Evolutionary conservation across 2,113 vertebrate genomes (phyloP).

Genomic region (Neopipo cinnamomea): DNA sequence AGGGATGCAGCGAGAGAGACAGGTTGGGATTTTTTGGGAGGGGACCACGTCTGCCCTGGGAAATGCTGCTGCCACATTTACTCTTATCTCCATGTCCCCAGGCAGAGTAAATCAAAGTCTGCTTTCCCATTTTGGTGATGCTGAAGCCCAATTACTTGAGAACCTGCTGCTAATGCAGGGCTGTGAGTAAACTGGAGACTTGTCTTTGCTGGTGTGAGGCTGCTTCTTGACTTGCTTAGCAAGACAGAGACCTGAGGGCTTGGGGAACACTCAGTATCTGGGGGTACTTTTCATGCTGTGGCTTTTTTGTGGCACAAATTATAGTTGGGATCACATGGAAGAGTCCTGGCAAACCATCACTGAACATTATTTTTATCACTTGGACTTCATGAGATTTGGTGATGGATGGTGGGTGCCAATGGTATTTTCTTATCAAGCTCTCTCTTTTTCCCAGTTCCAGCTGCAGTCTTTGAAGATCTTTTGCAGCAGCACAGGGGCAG

Average conservation of each 20-base stretch:
- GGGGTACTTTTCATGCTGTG: background rate
- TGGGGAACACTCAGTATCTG: background rate
- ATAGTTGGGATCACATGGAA: background rate
- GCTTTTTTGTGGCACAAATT: background rate
- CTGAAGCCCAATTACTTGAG: background rate
- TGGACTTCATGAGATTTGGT: background rate
- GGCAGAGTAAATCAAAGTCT: background rate
- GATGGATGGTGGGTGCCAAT: background rate
- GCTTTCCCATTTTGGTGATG: background rate
- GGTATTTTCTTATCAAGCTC: background rate
- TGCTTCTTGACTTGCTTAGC: background rate
- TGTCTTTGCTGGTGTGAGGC: background rate
- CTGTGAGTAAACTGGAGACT: background rate
- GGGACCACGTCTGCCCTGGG: background rate
- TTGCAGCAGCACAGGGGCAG: conserved; percentile 83
- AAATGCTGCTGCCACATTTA: background rate
- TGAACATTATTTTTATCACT: background rate
- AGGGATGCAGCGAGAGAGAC: background rate
- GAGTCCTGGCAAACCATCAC: background rate
- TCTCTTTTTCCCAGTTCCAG: conserved; percentile 78
- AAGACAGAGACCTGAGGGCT: background rate
- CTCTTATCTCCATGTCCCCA: background rate
- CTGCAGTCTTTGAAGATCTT: conserved; percentile 86
- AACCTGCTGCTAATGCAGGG: background rate
- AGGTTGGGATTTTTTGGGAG: background rate